Base-by-base conservation (phyloP, 2,113 vertebrate genomes). In the Entelurus aequoreus region DNA sequence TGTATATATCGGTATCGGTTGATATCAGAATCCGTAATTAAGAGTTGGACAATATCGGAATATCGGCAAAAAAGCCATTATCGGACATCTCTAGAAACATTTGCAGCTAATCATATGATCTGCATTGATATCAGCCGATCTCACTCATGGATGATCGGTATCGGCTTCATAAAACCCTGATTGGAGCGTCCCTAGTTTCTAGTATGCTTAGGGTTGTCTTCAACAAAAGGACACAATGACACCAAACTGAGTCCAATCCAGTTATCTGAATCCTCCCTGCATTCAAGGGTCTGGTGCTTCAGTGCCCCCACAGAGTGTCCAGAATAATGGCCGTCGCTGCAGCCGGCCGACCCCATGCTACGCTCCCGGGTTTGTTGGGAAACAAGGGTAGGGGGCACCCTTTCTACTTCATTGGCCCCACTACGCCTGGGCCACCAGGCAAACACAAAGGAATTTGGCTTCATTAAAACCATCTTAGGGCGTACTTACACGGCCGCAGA, bases 401-500 rank as follows among this genome's bases (percentile, higher is more conserved):
- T 94, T 93, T 95, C 92, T 94, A 90, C 93, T 92, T 94, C 94
- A 97, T 98, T 94, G 96, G 92, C 92, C 92, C 89, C 81, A 74
- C 85, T 81, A 88, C 87, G 90, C 68, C 91, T 82, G 64, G 55
- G 91, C 92, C 92, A 90, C 78, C 78, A 87, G 91, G 91, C 92
- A 91, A 72, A 82, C 86, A 98, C 94, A 98, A 97, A 90, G 88
- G 78, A 57, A 90, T 93, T 93, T 86, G 83, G 92, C 92, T 93
- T 95, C 94, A 95, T 94, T 95, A 95, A 94, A 87, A 93, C 90
- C 90, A 93, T 92, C 91, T 90, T 79, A 91, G 42, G 42, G 42
- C 6, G 42, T 12, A 12, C 42, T 46, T 11, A 42, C 11, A 5
- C 42, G 4, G 88, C 90, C 88, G 74, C 89, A 91, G 77, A 74